A percentile compares a stretch with the other conserved stretches of the same genome.
Evolutionary conservation across 2,113 vertebrate species (phyloP).

Genomic region (Cathartes aura): DNA sequence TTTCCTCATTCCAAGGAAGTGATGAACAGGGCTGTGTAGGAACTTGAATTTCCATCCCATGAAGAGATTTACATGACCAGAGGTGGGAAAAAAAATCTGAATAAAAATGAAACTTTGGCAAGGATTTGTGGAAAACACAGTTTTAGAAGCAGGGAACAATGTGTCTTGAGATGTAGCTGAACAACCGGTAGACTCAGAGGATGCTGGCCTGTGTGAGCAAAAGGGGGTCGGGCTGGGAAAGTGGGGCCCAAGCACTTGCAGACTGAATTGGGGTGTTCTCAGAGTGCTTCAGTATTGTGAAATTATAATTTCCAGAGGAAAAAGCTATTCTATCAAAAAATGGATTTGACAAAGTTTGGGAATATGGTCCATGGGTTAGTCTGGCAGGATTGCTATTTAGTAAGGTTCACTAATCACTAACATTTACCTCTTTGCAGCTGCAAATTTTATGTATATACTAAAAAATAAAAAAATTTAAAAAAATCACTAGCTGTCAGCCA

Average conservation of each 20-base stretch:
- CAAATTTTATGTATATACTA: background rate
- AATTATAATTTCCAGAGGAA: background rate
- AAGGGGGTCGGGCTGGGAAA: background rate
- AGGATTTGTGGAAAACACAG: background rate
- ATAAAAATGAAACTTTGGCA: background rate
- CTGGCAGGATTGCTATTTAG: background rate
- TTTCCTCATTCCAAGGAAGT: background rate
- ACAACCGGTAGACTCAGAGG: background rate
- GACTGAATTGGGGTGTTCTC: background rate
- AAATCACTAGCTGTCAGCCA: background rate
- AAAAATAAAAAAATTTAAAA: background rate
- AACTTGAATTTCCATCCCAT: background rate
- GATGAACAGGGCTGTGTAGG: background rate
- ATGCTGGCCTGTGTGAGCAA: background rate
- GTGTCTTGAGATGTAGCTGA: background rate
- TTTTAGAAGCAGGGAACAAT: background rate
- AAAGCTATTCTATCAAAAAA: background rate
- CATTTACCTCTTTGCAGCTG: background rate
- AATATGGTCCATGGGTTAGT: background rate
- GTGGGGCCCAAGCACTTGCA: background rate
- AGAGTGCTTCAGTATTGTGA: background rate
- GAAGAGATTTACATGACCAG: background rate
- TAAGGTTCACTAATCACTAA: background rate
- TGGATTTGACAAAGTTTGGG: background rate
- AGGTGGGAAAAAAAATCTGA: fast-evolving